Evolutionary conservation across 2,888 invertebrate species (phyloP).

Genomic region (Agriopis marginaria): DNA sequence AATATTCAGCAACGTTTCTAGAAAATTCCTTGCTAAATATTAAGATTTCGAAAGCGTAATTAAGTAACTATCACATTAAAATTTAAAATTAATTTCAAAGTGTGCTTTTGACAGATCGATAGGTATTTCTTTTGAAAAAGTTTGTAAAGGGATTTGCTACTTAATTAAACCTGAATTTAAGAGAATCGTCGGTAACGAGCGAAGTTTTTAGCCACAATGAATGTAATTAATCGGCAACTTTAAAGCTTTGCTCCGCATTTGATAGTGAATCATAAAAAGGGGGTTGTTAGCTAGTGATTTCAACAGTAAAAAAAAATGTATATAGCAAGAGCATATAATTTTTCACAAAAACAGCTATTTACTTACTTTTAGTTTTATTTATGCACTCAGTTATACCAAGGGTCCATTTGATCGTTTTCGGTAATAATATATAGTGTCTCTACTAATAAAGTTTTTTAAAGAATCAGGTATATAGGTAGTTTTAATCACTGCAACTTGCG

Average conservation of each 20-base stretch:
- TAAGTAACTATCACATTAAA: slow-evolving; percentile 21
- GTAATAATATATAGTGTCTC: too few relatives aligned
- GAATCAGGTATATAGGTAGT: too few relatives aligned
- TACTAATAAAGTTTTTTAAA: too few relatives aligned
- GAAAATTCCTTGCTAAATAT: slow-evolving; percentile 24
- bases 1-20: neutral
- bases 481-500: too few relatives aligned
- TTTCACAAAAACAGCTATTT: neutral
- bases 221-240: slow-evolving; percentile 79
- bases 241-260: slow-evolving; percentile 64
- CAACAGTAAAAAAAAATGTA: neutral
- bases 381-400: too few relatives aligned
- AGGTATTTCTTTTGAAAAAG: slow-evolving; percentile 70
- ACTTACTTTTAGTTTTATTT: neutral
- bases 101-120: slow-evolving; percentile 75
- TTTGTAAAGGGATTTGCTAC: slow-evolving; percentile 74
- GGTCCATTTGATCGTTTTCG: too few relatives aligned
- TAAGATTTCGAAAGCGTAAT: slow-evolving; percentile 17
- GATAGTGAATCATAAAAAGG: slow-evolving; percentile 51
- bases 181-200: slow-evolving; percentile 80
- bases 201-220: slow-evolving; percentile 81
- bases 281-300: slow-evolving; percentile 12
- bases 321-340: neutral
- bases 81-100: slow-evolving; percentile 43
- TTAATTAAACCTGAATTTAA: slow-evolving; percentile 79